phyloP scores from a whole-genome alignment of 2,113 vertebrate genomes.

The Hemicordylus capensis region DNA sequence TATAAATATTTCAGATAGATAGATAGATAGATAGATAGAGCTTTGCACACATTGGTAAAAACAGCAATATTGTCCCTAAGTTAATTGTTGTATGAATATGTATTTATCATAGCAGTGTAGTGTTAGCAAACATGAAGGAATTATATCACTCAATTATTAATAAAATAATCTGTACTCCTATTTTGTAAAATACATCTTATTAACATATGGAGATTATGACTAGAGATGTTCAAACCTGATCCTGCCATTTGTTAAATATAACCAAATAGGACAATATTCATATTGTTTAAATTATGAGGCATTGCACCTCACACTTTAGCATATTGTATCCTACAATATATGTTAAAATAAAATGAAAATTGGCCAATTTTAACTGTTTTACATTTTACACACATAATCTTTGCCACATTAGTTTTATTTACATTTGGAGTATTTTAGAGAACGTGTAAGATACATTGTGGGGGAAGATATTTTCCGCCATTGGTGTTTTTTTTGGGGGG shows the following conservation, averaged over 20 bases:
- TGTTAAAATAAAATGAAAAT: slow-evolving; percentile 14
- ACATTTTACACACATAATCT: slow-evolving; percentile 13
- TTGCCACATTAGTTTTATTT: not conserved
- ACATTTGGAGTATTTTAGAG: not conserved
- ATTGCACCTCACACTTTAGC: slow-evolving; percentile 4
- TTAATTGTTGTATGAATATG: not conserved
- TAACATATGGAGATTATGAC: not conserved
- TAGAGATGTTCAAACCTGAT: not conserved
- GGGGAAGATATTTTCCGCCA: not conserved
- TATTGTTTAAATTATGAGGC: not conserved
- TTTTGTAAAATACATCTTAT: not conserved
- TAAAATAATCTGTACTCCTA: not conserved
- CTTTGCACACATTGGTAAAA: not conserved
- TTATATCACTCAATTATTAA: fast-evolving
- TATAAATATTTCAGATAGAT: too few species aligned
- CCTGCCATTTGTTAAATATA: slow-evolving; percentile 25
- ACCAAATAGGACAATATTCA: slow-evolving; percentile 51
- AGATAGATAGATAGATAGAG: too few species aligned
- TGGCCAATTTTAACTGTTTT: not conserved
- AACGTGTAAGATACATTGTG: not conserved
- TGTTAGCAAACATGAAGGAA: not conserved
- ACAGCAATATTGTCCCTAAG: not conserved
- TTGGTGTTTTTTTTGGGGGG: not conserved
- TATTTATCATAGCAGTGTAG: not conserved
- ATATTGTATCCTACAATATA: slow-evolving; percentile 1